Evolutionary conservation across 1,140 invertebrate species (phyloP), one percentile per base, ranked within the genome.

Genomic region (Lepidurus arcticus): DNA sequence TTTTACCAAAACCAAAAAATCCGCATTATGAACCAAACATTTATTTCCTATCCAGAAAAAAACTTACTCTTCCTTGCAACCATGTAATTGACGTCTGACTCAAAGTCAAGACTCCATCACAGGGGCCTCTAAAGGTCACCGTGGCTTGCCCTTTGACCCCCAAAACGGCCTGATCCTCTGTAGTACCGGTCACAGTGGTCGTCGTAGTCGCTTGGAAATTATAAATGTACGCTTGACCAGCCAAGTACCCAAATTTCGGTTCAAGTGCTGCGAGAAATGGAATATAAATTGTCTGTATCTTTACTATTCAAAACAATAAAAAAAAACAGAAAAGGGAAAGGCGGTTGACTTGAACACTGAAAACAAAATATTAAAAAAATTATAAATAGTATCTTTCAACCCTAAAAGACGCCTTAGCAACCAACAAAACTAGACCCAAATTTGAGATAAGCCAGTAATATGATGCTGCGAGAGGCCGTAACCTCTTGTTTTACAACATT

Each of bases 221-320:
- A 74, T 80, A 80, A 65, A 76, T 77, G 76, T 80, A 80, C 26
- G 76, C 44, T 42, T 80, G 75, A 43, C 76, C 79, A 77, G 45
- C 21, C 26, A 53, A 73, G 74, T 80, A 80, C 5, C 75, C 44
- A 45, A 80, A 77, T 44, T 80, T 80, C 10, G 79, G 79, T 44
- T 77, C 77, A 73, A 74, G 10, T 13, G 79, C 79, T 80, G 44
- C 42, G 7, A 76, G 7, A 76, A 42, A 7, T 7, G 42, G 11
- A 74, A 11, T 74, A 10, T 10, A 11, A 74, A 74, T 11, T 13
- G 24, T 11, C 3, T 34, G 21, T 2, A 13, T 11, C 10, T 13
- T 74, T 74, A 26, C 5, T 74, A 13, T 34, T 26, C 13, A 74
- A 42, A 74, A 74, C 11, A 44, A 75, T 42, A 75, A 16, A 21